These are phyloP conservation scores for Toxonevra muliebris DNA, from an alignment of 2,888 invertebrate genomes.

Conservation along the genomic window DNA sequence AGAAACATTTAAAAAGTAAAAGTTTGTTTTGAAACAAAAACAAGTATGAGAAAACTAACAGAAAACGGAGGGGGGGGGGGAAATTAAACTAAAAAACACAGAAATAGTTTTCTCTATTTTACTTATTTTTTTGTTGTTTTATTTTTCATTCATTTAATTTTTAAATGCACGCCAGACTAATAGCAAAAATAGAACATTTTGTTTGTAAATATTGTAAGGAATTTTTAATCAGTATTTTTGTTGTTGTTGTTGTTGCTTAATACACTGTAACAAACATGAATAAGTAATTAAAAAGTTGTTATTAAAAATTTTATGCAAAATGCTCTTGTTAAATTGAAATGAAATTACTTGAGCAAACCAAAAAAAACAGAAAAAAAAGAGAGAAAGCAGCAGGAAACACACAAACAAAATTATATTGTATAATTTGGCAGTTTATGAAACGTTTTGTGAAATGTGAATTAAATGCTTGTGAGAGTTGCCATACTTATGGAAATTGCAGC, in stretches of 20 bases:
- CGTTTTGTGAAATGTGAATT: too few species aligned
- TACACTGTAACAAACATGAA: constrained; percentile 33
- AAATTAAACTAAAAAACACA: constrained; percentile 5
- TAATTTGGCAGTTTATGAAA: too few species aligned
- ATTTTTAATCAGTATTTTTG: constrained; percentile 22
- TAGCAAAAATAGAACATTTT: too few species aligned
- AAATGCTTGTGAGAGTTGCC: too few species aligned
- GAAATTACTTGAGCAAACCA: constrained; percentile 27
- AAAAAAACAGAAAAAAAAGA: too few species aligned
- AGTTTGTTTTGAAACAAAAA: constrained; percentile 40
- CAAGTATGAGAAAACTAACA: neutral
- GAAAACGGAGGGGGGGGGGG: neutral
- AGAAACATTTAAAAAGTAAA: constrained; percentile 58
- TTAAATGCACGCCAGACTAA: neutral
- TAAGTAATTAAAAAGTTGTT: constrained; percentile 48
- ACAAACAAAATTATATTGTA: too few species aligned
- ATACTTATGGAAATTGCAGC: neutral
- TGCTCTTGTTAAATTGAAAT: constrained; percentile 41
- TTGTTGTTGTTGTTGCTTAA: too few species aligned
- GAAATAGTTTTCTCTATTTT: neutral
- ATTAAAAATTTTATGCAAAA: constrained; percentile 40
- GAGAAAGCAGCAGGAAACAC: too few species aligned
- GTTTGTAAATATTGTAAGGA: neutral
- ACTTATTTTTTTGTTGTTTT: neutral
- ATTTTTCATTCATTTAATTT: neutral